phyloP scores from a whole-genome alignment of 2,888 invertebrate species.

The Melinaea menophilus region DNA sequence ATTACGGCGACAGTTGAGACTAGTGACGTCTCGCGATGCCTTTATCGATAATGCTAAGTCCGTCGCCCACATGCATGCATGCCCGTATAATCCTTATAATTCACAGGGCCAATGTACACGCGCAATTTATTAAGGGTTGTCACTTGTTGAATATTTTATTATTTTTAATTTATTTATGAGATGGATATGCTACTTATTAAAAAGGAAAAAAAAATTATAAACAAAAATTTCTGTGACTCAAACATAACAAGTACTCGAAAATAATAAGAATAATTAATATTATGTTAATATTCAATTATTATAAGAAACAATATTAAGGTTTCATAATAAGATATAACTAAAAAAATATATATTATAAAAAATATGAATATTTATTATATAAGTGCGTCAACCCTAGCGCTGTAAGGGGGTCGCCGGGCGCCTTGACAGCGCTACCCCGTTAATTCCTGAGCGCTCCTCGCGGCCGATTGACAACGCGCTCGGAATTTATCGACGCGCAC shows the following conservation, averaged over 20 bases:
- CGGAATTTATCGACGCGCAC: slow-evolving; percentile 76
- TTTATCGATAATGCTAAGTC: slow-evolving; percentile 34
- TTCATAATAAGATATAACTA: too few relatives aligned
- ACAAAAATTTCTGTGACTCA: too few relatives aligned
- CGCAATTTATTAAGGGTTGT: slow-evolving; percentile 55
- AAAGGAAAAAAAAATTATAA: too few relatives aligned
- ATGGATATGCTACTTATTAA: too few relatives aligned
- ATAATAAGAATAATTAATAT: too few relatives aligned
- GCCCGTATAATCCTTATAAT: slow-evolving; percentile 51
- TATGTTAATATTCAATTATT: too few relatives aligned
- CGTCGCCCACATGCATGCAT: slow-evolving; percentile 46
- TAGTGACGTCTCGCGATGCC: slow-evolving; percentile 22
- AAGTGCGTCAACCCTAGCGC: slow-evolving; percentile 43
- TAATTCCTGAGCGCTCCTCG: slow-evolving; percentile 71
- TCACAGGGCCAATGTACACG: slow-evolving; percentile 54
- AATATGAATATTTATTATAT: too few relatives aligned
- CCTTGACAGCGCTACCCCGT: slow-evolving; percentile 72
- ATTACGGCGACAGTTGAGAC: slow-evolving; percentile 24
- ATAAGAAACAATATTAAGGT: too few relatives aligned
- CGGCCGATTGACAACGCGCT: slow-evolving; percentile 75
- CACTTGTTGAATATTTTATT: slow-evolving; percentile 2
- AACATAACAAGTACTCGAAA: too few relatives aligned
- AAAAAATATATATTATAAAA: too few relatives aligned
- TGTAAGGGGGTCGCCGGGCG: slow-evolving; percentile 46
- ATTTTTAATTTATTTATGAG: too few relatives aligned